Percentiles rank a stretch among this genome's conserved stretches.
Conservation (phyloP, 2,888 invertebrate genomes). For the Baronia brevicornis region DNA sequence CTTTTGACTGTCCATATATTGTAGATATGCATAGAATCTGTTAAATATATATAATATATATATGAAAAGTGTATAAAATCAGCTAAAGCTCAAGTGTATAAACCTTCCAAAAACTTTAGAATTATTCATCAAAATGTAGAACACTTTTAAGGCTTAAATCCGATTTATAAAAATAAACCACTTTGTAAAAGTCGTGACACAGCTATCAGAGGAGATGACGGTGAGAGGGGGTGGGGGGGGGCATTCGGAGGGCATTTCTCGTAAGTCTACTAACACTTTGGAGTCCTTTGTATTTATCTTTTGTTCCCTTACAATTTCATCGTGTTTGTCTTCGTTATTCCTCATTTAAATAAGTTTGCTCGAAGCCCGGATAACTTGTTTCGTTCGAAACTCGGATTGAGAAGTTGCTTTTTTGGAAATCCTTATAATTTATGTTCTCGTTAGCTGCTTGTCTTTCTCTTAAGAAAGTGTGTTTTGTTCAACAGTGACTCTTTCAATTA, state of each 20-base stretch:
- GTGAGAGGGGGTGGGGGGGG: too few relatives aligned
- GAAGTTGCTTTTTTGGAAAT: constrained; percentile 38
- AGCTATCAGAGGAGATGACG: constrained; percentile 9
- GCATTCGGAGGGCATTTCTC: constrained; percentile 23
- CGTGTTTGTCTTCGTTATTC: constrained; percentile 43
- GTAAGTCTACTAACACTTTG: constrained; percentile 28
- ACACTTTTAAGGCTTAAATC: too few relatives aligned
- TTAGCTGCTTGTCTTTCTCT: constrained; percentile 38
- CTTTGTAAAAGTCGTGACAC: constrained; percentile 15
- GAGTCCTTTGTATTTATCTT: constrained; percentile 42
- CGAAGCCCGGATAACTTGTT: constrained; percentile 39
- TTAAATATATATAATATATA: too few relatives aligned
- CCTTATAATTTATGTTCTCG: constrained; percentile 44
- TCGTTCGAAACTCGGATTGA: constrained; percentile 49
- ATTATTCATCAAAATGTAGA: too few relatives aligned
- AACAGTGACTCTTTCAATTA: too few relatives aligned
- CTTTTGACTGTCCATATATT: too few relatives aligned
- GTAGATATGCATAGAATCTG: too few relatives aligned
- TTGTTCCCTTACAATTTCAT: constrained; percentile 47
- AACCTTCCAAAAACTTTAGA: too few relatives aligned
- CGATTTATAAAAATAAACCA: constrained; percentile 1
- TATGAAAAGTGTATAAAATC: too few relatives aligned
- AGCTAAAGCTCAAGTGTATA: too few relatives aligned
- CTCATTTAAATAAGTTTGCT: constrained; percentile 39
- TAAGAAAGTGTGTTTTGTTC: constrained; percentile 10